A percentile compares a stretch with the other conserved stretches of the same genome.
Evolutionary conservation across 2,113 vertebrate genomes (phyloP).

Genomic region (Xenopus borealis): DNA sequence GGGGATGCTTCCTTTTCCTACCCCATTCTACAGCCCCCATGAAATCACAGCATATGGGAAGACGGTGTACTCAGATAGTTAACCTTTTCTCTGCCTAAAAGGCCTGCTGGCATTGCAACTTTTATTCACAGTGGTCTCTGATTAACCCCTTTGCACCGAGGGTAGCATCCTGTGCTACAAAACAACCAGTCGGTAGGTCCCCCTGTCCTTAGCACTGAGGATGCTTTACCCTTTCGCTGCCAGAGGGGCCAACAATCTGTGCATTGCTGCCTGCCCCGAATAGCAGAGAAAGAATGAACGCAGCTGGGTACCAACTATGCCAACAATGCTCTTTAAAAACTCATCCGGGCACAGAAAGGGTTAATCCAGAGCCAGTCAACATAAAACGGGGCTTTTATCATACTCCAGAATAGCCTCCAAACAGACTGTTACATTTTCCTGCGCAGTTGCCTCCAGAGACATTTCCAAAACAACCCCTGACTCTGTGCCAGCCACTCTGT

Average conservation of each 20-base stretch:
- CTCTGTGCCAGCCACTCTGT: neutral
- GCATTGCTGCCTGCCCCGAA: constrained; percentile 4
- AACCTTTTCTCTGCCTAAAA: constrained; percentile 3
- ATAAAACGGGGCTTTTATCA: neutral
- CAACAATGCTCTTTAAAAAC: constrained; percentile 16
- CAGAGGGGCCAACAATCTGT: neutral
- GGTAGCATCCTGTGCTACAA: neutral
- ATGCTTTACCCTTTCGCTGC: constrained; percentile 12
- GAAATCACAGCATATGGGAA: too few relatives aligned
- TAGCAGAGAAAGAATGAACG: neutral
- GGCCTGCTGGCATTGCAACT: neutral
- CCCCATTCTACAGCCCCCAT: neutral
- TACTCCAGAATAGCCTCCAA: constrained; percentile 13
- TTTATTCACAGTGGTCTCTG: neutral
- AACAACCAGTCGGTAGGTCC: neutral
- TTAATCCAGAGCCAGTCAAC: constrained; percentile 12
- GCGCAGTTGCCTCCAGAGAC: constrained; percentile 2
- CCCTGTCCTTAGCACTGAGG: neutral
- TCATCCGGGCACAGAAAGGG: constrained; percentile 18
- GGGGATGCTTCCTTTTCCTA: neutral
- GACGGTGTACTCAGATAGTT: neutral
- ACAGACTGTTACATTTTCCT: neutral
- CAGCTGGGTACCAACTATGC: constrained; percentile 14
- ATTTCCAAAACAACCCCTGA: neutral
- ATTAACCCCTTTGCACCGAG: constrained; percentile 14